Evolutionary conservation across 1,140 invertebrate species (phyloP), one percentile per base, ranked within the genome.

Genomic region (silkworm (Bombyx mori)): DNA sequence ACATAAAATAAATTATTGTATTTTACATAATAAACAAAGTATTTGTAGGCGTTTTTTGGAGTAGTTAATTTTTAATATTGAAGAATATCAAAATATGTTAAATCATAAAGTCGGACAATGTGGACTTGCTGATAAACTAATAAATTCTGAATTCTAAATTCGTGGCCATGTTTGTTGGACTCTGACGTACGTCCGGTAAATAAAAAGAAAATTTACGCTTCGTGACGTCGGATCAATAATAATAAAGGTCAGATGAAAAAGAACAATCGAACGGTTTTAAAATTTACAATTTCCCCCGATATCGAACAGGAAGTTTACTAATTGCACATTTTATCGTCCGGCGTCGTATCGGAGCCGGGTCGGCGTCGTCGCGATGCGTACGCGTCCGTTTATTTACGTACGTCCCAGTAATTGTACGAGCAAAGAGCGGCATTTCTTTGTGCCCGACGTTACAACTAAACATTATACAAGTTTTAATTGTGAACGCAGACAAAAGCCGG

Each of bases 401-500:
- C 66, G 56, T 62, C 65, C 12, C 60, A 67, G 71, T 74, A 74
- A 77, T 77, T 74, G 70, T 64, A 62, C 59, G 63, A 65, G 73
- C 73, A 75, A 80, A 70, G 73, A 76, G 75, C 81, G 81, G 81
- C 78, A 74, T 74, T 73, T 75, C 78, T 84, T 84, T 84, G 81
- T 82, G 66, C 68, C 58, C 62, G 55, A 52, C 58, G 60, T 57
- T 72, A 73, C 73, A 71, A 77, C 74, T 73, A 76, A 82, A 77
- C 75, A 79, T 79, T 82, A 79, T 82, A 69, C 70, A 76, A 81
- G 66, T 80, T 85, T 85, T 85, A 85, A 83, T 83, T 82, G 77
- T 81, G 74, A 79, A 75, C 69, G 73, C 76, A 82, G 77, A 82
- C 79, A 78, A 82, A 79, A 77, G 77, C 65, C 71, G 69, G 64